A percentile compares a stretch with the other conserved stretches of the same genome.
These are phyloP conservation scores for Campoletis raptor DNA, from an alignment of 2,888 invertebrate species.

Conservation along the genomic window DNA sequence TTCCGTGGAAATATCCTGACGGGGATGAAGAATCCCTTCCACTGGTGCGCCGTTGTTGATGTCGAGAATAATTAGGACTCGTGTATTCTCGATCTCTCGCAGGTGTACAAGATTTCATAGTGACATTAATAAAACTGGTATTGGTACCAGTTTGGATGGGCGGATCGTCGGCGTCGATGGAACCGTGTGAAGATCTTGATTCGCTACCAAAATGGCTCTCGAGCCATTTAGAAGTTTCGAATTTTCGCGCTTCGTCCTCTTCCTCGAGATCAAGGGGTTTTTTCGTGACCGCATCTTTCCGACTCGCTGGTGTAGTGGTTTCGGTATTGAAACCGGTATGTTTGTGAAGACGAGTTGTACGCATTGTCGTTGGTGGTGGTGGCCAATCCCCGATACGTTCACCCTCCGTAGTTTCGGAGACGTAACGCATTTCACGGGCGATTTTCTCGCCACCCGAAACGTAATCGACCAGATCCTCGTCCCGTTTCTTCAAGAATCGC, in stretches of 20 bases:
- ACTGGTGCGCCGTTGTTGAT: constrained; percentile 81
- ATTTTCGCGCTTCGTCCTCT: constrained; percentile 95
- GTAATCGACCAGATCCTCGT: constrained; percentile 94
- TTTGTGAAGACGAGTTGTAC: constrained; percentile 78
- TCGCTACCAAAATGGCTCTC: constrained; percentile 96
- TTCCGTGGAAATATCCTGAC: constrained; percentile 89
- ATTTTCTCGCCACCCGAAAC: constrained; percentile 93
- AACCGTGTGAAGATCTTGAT: constrained; percentile 91
- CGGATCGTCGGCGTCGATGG: constrained; percentile 88
- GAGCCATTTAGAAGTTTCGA: constrained; percentile 96
- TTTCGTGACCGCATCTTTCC: constrained; percentile 93
- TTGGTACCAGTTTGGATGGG: constrained; percentile 87
- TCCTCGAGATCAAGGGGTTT: constrained; percentile 94
- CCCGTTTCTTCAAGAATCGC: constrained; percentile 90
- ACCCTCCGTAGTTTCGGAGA: constrained; percentile 93
- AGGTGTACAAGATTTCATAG: constrained; percentile 88
- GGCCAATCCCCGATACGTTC: constrained; percentile 87
- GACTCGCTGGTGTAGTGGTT: constrained; percentile 85
- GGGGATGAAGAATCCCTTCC: constrained; percentile 77
- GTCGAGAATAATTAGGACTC: constrained; percentile 66
- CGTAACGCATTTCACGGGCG: constrained; percentile 92
- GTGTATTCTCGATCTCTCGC: constrained; percentile 73
- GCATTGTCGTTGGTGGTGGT: constrained; percentile 78
- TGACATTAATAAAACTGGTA: constrained; percentile 91
- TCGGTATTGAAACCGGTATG: constrained; percentile 79